Conservation (phyloP, 2,888 invertebrate species). For the Epinotia bilunana region DNA sequence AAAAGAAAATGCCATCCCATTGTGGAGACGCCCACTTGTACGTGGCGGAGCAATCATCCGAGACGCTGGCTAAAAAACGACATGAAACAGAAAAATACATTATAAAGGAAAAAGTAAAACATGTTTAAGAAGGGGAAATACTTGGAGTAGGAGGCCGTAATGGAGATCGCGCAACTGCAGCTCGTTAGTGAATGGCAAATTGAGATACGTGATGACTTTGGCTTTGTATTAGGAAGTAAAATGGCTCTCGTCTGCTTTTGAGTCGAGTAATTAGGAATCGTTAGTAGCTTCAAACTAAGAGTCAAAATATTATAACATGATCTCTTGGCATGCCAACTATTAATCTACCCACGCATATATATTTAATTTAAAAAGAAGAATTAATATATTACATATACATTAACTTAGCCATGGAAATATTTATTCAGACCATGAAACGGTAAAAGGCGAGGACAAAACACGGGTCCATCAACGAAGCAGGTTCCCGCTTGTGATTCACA, state of each 20-base stretch:
- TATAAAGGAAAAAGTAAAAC: conserved; percentile 59
- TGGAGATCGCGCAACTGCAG: conserved; percentile 53
- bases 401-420: neutral
- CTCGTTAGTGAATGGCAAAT: conserved; percentile 44
- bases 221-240: conserved; percentile 41
- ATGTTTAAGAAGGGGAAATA: conserved; percentile 54
- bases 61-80: conserved; percentile 64
- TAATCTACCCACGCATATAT: neutral
- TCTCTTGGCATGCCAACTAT: neutral
- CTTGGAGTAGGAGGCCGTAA: conserved; percentile 50
- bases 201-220: conserved; percentile 44
- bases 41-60: conserved; percentile 58
- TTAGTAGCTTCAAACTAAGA: conserved; percentile 12
- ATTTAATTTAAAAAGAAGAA: neutral
- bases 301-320: neutral
- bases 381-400: neutral
- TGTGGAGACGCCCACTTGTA: conserved; percentile 61
- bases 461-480: conserved; percentile 17
- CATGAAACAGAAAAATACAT: conserved; percentile 60
- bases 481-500: conserved; percentile 36
- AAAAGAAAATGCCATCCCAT: conserved; percentile 73
- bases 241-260: conserved; percentile 40
- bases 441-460: conserved; percentile 16
- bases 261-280: conserved; percentile 27
- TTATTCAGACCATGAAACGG: neutral